phyloP scores from a whole-genome alignment of 2,113 vertebrate genomes.

The Gobio gobio region DNA sequence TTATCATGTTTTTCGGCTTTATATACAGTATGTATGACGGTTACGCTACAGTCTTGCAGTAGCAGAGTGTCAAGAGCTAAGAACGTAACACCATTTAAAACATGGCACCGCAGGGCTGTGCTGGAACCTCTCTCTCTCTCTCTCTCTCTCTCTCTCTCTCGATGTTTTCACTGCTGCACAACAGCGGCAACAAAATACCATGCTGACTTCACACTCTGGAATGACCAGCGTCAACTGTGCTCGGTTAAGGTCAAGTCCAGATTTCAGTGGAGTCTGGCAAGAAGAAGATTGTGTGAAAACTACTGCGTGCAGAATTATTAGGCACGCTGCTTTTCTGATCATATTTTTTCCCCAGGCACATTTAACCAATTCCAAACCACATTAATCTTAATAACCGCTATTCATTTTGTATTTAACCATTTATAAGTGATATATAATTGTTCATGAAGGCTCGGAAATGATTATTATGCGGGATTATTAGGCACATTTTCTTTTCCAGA shows the following conservation, averaged over 20 bases:
- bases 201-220: constrained; percentile 30
- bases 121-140: neutral
- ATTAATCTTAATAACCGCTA: too few species aligned
- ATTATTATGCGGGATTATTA: too few species aligned
- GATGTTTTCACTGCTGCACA: constrained; percentile 15
- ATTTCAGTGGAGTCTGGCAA: constrained; percentile 17
- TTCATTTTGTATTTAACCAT: too few species aligned
- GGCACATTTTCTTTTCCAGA: too few species aligned
- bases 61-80: neutral
- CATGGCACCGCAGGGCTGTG: neutral
- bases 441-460: too few species aligned
- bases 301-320: too few species aligned
- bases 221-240: constrained; percentile 9
- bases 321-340: too few species aligned
- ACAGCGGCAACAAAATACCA: neutral
- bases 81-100: neutral
- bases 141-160: neutral
- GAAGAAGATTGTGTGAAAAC: neutral
- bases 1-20: neutral
- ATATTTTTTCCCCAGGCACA: too few species aligned
- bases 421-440: too few species aligned
- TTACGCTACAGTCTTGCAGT: neutral
- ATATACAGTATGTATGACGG: neutral
- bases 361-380: too few species aligned
- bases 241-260: constrained; percentile 32